Conservation (phyloP, 1,140 invertebrate genomes). For the Heliconius congener region DNA sequence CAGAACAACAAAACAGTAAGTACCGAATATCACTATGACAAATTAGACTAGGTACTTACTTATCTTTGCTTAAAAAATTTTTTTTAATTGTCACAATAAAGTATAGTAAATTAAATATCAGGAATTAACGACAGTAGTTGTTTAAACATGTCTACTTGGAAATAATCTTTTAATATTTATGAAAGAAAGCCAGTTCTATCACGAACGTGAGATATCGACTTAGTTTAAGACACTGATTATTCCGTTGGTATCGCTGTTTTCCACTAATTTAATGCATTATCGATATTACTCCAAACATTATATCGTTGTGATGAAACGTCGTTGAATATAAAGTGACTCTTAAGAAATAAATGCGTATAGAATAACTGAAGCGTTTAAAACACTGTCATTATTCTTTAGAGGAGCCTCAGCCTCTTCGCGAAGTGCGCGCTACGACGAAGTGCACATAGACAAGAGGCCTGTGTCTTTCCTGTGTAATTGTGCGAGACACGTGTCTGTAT, state of each 20-base stretch:
- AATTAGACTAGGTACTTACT: no score
- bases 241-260: background rate
- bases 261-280: background rate
- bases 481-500: background rate
- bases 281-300: background rate
- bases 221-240: background rate
- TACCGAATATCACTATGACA: no score
- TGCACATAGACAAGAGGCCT: background rate
- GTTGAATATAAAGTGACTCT: background rate
- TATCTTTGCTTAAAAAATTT: no score
- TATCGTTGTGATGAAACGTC: background rate
- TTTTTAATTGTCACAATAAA: no score
- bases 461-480: background rate
- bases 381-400: background rate
- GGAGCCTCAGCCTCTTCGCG: background rate
- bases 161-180: no score
- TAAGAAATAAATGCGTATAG: background rate
- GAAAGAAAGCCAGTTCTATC: slow-evolving; percentile 14
- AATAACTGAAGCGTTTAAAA: background rate
- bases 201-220: background rate
- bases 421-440: background rate
- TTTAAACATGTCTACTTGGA: no score
- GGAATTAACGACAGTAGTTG: no score
- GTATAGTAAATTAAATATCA: no score
- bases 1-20: no score